Evolutionary conservation across 2,888 invertebrate genomes (phyloP), one percentile per base, ranked within the genome.

Genomic region (Eupithecia inturbata): DNA sequence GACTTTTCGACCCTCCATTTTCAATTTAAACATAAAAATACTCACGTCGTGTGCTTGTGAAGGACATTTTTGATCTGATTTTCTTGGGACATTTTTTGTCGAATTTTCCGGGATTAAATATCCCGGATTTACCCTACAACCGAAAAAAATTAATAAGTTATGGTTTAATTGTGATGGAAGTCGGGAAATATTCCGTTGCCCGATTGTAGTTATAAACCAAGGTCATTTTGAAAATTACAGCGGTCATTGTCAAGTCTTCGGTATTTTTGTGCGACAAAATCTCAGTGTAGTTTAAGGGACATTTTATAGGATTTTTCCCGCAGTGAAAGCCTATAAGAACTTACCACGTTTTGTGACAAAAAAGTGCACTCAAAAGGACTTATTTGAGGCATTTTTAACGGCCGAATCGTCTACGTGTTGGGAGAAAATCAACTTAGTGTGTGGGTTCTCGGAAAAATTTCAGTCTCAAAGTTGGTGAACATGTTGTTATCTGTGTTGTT

Each of bases 181-280:
- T 57, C 57, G 57, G 57, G 57, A 57, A 12, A 26, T 57, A 26
- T 57, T 57, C 57, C 22, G 14, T 57, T 57, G 57, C 57, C 57
- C 57, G 57, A 57, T 57, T 57, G 26, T 26, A 12, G 57, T 26
- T 57, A 22, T 22, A 26, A 53, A 26, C 26, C 26, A 22, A 57
- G 57, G 26, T 14, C 26, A 14, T 57, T 26, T 26, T 26, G 14
- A 57, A 22, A 22, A 57, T 26, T 57, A 57, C 57, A 4, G 14
- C 14, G 22, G 22, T 53, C 22, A 53, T 53, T 22, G 22, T 12
- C 22, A 22, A 22, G 22, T n/a, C 22, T 22, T 9, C 49, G n/a
- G n/a, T 3, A n/a, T n/a, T n/a, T 49, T 22, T n/a, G 10, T 22
- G 22, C 10, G 22, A 22, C 10, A 53, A 22, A 22, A 53, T 22